Percentiles rank a stretch among this genome's conserved stretches.
Evolutionary conservation across 2,113 vertebrate genomes (phyloP).

Genomic region (Gila orcuttii): DNA sequence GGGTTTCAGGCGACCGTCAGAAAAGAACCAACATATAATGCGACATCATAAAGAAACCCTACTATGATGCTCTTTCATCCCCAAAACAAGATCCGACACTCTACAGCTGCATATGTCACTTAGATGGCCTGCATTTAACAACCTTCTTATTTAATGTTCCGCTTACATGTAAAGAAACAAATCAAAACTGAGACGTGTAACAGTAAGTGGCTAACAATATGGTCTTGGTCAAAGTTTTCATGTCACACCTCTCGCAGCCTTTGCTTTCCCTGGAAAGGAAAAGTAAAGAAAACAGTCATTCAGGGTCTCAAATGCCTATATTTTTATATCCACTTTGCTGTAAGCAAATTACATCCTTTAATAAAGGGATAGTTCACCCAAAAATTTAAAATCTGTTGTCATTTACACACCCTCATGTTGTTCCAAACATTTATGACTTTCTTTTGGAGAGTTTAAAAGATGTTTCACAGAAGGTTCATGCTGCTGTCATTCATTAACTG

Average conservation of each 20-base stretch:
- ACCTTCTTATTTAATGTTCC: conserved; percentile 61
- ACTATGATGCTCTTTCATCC: conserved; percentile 70
- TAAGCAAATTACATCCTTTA: conserved; percentile 68
- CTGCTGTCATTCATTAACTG: background rate
- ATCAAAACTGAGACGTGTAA: background rate
- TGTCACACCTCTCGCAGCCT: background rate
- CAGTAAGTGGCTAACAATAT: background rate
- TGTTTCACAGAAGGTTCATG: background rate
- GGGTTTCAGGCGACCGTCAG: conserved; percentile 96
- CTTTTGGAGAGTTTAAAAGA: background rate
- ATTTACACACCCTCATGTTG: background rate
- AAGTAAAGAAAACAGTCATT: conserved; percentile 62
- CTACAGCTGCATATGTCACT: conserved; percentile 19
- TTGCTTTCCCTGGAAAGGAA: conserved; percentile 61
- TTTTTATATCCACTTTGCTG: conserved; percentile 80
- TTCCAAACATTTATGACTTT: background rate
- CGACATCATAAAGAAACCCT: conserved; percentile 97
- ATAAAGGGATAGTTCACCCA: conserved; percentile 56
- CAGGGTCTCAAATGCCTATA: conserved; percentile 79
- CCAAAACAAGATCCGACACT: conserved; percentile 15
- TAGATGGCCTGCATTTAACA: background rate
- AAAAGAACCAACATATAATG: conserved; percentile 99
- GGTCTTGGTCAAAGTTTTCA: conserved; percentile 28
- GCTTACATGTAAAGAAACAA: background rate
- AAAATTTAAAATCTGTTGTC: background rate